Evolutionary conservation across 2,888 invertebrate species (phyloP).

Genomic region (Patella pellucida): DNA sequence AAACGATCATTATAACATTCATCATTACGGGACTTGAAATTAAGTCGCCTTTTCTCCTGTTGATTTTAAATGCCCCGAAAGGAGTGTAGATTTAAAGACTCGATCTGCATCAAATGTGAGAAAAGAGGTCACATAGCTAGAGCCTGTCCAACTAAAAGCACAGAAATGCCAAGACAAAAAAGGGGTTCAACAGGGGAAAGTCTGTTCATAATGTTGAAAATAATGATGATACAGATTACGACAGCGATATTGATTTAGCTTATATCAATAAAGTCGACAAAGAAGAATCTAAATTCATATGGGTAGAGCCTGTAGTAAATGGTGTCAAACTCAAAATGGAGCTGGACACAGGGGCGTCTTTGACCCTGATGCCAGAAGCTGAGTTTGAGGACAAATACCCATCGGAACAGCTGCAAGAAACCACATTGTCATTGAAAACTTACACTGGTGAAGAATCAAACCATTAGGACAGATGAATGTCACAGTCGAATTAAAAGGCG

Average conservation of each 20-base stretch:
- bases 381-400: neutral
- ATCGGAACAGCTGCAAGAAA: neutral
- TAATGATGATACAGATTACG: neutral
- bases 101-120: neutral
- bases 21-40: no score
- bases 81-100: slow-evolving; percentile 1
- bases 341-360: neutral
- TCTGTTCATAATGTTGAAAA: no score
- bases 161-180: no score
- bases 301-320: neutral
- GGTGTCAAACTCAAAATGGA: slow-evolving; percentile 3
- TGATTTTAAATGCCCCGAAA: no score
- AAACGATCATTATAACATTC: no score
- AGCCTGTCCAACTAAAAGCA: neutral
- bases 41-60: no score
- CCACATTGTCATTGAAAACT: neutral
- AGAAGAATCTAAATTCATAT: neutral
- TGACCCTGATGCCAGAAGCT: neutral
- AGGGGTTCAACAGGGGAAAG: no score
- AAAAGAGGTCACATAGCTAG: neutral
- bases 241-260: neutral
- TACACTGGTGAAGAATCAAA: neutral
- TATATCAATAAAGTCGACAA: slow-evolving; percentile 8
- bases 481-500: neutral
- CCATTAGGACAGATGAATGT: neutral